phyloP scores from a whole-genome alignment of 2,113 vertebrate species.

The Theropithecus gelada region DNA sequence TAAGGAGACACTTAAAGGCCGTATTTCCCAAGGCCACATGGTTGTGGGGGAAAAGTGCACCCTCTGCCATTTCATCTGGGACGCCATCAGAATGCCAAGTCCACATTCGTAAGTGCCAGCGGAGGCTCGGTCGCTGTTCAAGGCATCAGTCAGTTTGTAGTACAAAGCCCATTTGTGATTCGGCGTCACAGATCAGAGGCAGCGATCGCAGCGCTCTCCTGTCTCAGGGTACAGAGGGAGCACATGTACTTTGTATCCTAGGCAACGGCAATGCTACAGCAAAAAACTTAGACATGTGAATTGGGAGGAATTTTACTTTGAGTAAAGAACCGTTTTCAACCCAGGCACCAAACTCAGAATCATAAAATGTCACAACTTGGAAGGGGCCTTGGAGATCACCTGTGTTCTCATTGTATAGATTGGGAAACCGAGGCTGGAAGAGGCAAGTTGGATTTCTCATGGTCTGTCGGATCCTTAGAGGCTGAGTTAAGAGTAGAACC shows the following conservation, averaged over 20 bases:
- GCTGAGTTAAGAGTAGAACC: neutral
- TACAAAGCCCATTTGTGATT: neutral
- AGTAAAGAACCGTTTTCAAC: neutral
- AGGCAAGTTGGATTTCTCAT: neutral
- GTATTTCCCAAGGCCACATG: neutral
- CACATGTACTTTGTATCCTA: constrained; percentile 2
- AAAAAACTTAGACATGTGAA: constrained; percentile 11
- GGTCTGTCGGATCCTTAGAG: neutral
- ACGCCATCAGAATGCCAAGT: neutral
- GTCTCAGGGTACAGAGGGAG: neutral
- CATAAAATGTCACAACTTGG: neutral
- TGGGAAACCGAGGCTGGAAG: neutral
- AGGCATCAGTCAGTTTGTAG: neutral
- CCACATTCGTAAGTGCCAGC: neutral
- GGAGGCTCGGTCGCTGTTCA: neutral
- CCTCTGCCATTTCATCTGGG: neutral
- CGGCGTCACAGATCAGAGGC: neutral
- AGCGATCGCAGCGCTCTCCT: neutral
- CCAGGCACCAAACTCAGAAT: neutral
- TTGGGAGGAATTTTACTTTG: constrained; percentile 27
- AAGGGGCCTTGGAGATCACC: neutral
- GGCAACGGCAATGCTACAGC: neutral
- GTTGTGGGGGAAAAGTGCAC: neutral
- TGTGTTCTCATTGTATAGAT: neutral
- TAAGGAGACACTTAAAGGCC: neutral